Base-by-base conservation (phyloP, 2,113 vertebrate genomes). In the Percopsis transmontana region DNA sequence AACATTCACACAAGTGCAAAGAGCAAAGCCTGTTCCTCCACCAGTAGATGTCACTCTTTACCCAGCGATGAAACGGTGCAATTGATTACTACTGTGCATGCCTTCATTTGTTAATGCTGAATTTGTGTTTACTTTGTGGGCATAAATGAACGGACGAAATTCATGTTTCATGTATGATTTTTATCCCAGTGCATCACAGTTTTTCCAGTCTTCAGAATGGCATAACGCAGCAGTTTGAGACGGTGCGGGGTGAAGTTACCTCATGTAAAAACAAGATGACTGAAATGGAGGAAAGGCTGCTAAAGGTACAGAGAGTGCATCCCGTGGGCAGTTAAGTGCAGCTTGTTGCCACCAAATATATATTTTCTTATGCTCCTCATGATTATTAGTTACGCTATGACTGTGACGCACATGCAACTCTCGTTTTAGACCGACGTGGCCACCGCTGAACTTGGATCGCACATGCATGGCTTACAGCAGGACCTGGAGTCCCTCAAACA, bases 151-250 rank as follows among this genome's bases (percentile, higher is more conserved):
- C 16, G 50, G 60, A 12, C 44, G 0, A 12, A 9, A 40, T 24
- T 23, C 0, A 18, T 52, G 33, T n/a, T n/a, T n/a, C 58, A 15
- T 38, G 5, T 71, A 0, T 21, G 62, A 62, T 77, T 38, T 65
- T 6, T 16, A 41, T 71, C 24, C 27, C 68, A 93, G 91, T 90
- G 72, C 77, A 91, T 60, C 87, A 72, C 44, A 67, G 74, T 80
- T 57, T 89, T 3, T 78, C 50, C 56, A 80, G 52, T 64, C 63
- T 91, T 59, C 82, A 82, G 58, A 83, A 74, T 44, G 63, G 84
- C 54, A 63, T 91, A 64, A 81, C 75, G 58, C 74, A 76, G 62
- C 81, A 86, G 61, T 83, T 89, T 75, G 84, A 90, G 57, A 68
- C 70, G 15, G 44, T 91, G 66, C 58, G 74, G 50, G 79, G 66